phyloP scores from a whole-genome alignment of 2,888 invertebrate genomes.

The Dynastes maya region DNA sequence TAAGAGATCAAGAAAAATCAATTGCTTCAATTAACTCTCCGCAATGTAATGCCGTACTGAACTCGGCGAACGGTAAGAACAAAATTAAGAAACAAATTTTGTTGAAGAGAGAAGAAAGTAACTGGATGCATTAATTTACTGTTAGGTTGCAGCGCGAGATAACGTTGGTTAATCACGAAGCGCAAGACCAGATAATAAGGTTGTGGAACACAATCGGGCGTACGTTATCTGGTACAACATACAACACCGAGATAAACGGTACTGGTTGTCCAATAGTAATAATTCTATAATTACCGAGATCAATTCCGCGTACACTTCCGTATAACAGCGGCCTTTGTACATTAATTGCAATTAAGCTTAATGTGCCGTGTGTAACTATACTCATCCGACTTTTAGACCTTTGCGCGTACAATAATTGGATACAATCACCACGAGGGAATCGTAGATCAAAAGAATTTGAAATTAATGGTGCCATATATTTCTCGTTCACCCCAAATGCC shows the following conservation, averaged over 20 bases:
- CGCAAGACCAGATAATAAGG: slow-evolving; percentile 36
- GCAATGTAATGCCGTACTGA: neutral
- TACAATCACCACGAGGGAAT: slow-evolving; percentile 13
- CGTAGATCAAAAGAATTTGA: slow-evolving; percentile 18
- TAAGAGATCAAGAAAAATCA: too few species aligned
- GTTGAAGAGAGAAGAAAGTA: slow-evolving; percentile 17
- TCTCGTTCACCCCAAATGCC: neutral
- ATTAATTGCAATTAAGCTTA: slow-evolving; percentile 49
- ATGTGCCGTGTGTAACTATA: slow-evolving; percentile 28
- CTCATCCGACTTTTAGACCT: slow-evolving; percentile 34
- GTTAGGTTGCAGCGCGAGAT: slow-evolving; percentile 35
- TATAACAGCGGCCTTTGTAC: slow-evolving; percentile 46
- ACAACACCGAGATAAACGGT: slow-evolving; percentile 47
- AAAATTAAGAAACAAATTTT: slow-evolving; percentile 29
- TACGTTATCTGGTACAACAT: slow-evolving; percentile 34
- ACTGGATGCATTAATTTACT: slow-evolving; percentile 36
- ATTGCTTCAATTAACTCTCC: slow-evolving; percentile 1
- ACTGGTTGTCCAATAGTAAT: slow-evolving; percentile 47
- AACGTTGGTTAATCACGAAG: slow-evolving; percentile 41
- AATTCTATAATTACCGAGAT: slow-evolving; percentile 48
- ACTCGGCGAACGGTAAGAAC: neutral
- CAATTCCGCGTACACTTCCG: slow-evolving; percentile 48
- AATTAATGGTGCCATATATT: slow-evolving; percentile 22
- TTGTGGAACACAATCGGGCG: slow-evolving; percentile 34
- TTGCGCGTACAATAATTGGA: slow-evolving; percentile 38